Evolutionary conservation across 2,888 invertebrate species (phyloP), one percentile per base, ranked within the genome.

Genomic region (Alcis repandata): DNA sequence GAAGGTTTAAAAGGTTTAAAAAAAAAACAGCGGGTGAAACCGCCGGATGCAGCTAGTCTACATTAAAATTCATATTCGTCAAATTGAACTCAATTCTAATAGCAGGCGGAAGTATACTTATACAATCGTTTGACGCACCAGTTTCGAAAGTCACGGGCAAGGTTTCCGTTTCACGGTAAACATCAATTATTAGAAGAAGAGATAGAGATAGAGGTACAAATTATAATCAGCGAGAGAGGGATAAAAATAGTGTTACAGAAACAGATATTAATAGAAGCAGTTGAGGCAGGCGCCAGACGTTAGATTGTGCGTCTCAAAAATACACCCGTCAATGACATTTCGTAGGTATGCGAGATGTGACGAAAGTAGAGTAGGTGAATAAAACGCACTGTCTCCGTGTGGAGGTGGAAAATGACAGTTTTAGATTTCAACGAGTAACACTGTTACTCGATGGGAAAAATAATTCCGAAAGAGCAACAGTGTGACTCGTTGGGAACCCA

Each of bases 271-370:
- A 64, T 65, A 68, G 36, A 43, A 20, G 48, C 41, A 66, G 45
- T 59, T 49, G 64, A 63, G 57, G 66, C 72, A 63, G 57, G 66
- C 72, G 65, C 48, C 60, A 66, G 68, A 65, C 58, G 65, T 65
- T 74, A 70, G 60, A 72, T 69, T 65, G 70, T 48, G 57, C 43
- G 46, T 58, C 70, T 54, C 71, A 68, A 73, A 79, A 74, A 76
- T 77, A 78, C 60, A 69, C 67, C 51, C 63, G 54, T 61, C 40
- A 65, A 69, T 62, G 63, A 63, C 62, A 67, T 63, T 51, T 58
- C 19, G 49, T 53, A 52, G 54, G 64, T 32, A 64, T 63, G 64
- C 49, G 54, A 40, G 49, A 36, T 19, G 20, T 59, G 54, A 48
- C 49, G 59, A 65, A 46, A 65, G 59, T 64, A 46, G 45, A 59